Percentiles rank a stretch among this genome's conserved stretches.
Evolutionary conservation across 23 tunicate genomes (phyloP).

Genomic region (Ascidia mentula): DNA sequence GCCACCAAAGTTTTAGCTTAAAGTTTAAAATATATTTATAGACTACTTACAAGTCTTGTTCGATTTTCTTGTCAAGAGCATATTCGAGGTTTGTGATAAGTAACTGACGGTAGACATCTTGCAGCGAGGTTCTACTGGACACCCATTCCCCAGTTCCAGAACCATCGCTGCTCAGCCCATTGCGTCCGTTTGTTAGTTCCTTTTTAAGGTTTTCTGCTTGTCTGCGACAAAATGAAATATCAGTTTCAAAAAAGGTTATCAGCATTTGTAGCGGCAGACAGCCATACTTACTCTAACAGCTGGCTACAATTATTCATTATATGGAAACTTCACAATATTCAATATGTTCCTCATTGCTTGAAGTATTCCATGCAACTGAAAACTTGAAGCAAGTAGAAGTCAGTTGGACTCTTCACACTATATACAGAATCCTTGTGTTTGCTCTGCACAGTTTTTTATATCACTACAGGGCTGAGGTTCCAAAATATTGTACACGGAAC

Average conservation of each 20-base stretch:
- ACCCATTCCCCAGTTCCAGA: conserved; percentile 62
- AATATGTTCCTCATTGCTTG: conserved; percentile 20
- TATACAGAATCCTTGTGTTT: too few relatives aligned
- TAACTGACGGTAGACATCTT: conserved; percentile 84
- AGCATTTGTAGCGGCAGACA: not conserved
- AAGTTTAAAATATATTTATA: too few relatives aligned
- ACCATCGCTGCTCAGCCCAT: conserved; percentile 77
- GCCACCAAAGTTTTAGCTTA: too few relatives aligned
- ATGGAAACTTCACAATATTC: conserved; percentile 27
- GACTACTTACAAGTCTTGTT: conserved; percentile 95
- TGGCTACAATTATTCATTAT: conserved; percentile 89
- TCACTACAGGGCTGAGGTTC: too few relatives aligned
- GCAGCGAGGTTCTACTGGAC: conserved; percentile 70
- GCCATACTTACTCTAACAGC: conserved; percentile 70
- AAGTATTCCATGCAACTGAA: conserved; percentile 1
- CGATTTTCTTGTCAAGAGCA: conserved; percentile 96
- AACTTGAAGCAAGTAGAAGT: not conserved
- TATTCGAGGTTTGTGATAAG: conserved; percentile 87
- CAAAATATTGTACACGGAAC: too few relatives aligned
- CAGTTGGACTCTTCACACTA: too few relatives aligned
- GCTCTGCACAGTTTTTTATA: too few relatives aligned
- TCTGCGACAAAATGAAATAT: conserved; percentile 25
- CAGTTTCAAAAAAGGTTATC: not conserved
- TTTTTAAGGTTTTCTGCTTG: conserved; percentile 88
- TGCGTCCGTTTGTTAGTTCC: conserved; percentile 62